A percentile compares a stretch with the other conserved stretches of the same genome.
Evolutionary conservation across 2,113 vertebrate species (phyloP).

Genomic region (Podarcis muralis): DNA sequence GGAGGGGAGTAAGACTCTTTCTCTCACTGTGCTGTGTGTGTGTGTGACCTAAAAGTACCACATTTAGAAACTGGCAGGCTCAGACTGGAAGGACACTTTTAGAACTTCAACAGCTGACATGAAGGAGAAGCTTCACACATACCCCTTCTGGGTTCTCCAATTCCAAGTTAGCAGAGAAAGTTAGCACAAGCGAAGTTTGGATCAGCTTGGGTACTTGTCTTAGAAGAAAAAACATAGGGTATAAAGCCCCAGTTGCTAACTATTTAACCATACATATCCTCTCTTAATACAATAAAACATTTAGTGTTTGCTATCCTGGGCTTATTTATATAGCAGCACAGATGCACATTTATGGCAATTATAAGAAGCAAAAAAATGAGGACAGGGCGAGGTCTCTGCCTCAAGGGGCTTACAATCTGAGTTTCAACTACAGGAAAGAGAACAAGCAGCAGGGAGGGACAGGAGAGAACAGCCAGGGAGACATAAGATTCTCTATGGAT

Average conservation of each 20-base stretch:
- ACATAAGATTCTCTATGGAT: background rate
- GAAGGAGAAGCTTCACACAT: background rate
- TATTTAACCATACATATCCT: conserved; percentile 24
- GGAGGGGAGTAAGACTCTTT: conserved; percentile 41
- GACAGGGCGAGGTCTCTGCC: background rate
- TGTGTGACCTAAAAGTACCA: conserved; percentile 66
- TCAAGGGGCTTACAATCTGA: background rate
- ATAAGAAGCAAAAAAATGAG: background rate
- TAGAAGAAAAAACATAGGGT: background rate
- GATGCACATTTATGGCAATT: no score
- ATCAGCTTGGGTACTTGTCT: background rate
- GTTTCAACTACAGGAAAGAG: background rate
- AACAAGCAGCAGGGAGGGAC: background rate
- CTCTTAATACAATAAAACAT: background rate
- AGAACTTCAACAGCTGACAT: conserved; percentile 30
- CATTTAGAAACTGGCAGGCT: conserved; percentile 46
- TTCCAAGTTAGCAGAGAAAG: conserved; percentile 11
- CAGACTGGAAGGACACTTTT: conserved; percentile 42
- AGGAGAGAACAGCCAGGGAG: no score
- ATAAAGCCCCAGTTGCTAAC: background rate
- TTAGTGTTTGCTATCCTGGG: background rate
- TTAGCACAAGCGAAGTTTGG: background rate
- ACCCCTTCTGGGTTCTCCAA: fast-evolving
- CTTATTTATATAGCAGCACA: background rate
- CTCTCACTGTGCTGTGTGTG: background rate